phyloP scores from a whole-genome alignment of 2,113 vertebrate species.

The Taurulus bubalis region DNA sequence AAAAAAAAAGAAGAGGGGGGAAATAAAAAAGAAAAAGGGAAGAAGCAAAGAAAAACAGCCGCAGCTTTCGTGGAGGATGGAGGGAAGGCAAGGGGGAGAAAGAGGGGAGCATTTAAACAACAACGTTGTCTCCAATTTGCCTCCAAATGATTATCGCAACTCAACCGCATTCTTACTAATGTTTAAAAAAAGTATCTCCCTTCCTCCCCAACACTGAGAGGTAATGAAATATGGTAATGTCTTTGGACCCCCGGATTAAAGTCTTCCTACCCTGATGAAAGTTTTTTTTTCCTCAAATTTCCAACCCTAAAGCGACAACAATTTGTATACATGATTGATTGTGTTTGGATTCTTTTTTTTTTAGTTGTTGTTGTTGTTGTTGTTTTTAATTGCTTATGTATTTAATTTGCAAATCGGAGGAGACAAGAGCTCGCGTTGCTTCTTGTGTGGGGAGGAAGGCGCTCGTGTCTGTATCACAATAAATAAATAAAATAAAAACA shows the following conservation, averaged over 20 bases:
- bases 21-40: background rate
- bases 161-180: slow-evolving; percentile 71
- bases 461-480: slow-evolving; percentile 50
- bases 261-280: slow-evolving; percentile 79
- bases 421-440: slow-evolving; percentile 42
- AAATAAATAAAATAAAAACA: slow-evolving; percentile 57
- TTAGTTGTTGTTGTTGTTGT: slow-evolving; percentile 51
- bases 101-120: slow-evolving; percentile 60
- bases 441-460: slow-evolving; percentile 46
- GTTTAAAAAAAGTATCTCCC: slow-evolving; percentile 69
- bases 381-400: slow-evolving; percentile 81
- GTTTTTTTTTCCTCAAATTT: slow-evolving; percentile 74
- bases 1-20: background rate
- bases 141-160: slow-evolving; percentile 77
- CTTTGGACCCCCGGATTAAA: slow-evolving; percentile 78
- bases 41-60: slow-evolving; percentile 53
- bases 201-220: slow-evolving; percentile 57
- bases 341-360: slow-evolving; percentile 76
- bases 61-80: slow-evolving; percentile 63
- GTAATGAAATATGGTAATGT: slow-evolving; percentile 84
- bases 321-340: slow-evolving; percentile 84
- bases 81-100: slow-evolving; percentile 35
- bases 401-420: slow-evolving; percentile 82
- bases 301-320: slow-evolving; percentile 82
- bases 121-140: slow-evolving; percentile 67